Evolutionary conservation across 1,140 invertebrate genomes (phyloP), one percentile per base, ranked within the genome.

Genomic region (Bathynomus jamesi): DNA sequence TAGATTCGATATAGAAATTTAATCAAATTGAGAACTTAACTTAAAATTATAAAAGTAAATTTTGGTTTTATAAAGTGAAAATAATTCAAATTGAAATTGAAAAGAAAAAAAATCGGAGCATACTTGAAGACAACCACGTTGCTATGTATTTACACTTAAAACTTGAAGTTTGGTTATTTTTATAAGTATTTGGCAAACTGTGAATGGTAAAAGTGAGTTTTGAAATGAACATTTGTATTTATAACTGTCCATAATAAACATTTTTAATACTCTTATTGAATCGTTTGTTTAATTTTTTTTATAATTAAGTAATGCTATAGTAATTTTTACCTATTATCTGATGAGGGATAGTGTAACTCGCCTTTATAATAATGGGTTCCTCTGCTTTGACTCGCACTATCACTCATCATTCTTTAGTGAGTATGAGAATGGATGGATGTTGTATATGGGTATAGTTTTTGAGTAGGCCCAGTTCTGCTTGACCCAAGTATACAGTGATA

Each of bases 401-500:
- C n/a, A n/a, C 21, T n/a, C 5, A 3, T 53, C 5, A 53, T 17
- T 53, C 2, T 3, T 5, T 5, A 17, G 2, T 5, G 40, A 21
- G 40, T 5, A 53, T 17, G 5, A 21, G 5, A 11, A 21, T 53
- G 32, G 7, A 5, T 53, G 40, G 21, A 53, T 53, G 40, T 53
- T 11, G 13, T 5, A 17, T 8, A 53, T 53, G 40, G 40, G 40
- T n/a, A 53, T 53, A 17, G 21, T 53, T 53, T 53, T 53, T 53
- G 21, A 53, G 40, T 53, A 53, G 40, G 40, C 40, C 40, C 21
- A 17, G 13, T 53, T 53, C 40, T 11, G 40, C 40, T 53, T 53
- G 74, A 72, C 76, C 73, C 72, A 77, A 77, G 76, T 77, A 77
- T 77, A 77, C 76, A 77, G 76, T 77, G 76, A 77, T 77, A 77